Base-by-base conservation (phyloP, 2,113 vertebrate species). In the Lagopus leucura region DNA sequence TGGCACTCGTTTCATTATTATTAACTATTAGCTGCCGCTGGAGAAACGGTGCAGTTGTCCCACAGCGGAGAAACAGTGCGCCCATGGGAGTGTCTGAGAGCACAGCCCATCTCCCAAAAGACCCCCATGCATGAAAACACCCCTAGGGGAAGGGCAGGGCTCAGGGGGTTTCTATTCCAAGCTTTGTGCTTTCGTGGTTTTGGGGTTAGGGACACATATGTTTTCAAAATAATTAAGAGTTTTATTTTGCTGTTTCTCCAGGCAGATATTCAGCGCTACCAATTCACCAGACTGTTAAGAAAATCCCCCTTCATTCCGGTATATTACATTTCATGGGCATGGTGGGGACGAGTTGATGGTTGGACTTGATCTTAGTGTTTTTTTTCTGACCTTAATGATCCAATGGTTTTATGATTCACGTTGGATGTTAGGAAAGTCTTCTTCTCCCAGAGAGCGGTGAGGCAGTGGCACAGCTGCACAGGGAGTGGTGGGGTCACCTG, bases 51-150 rank as follows among this genome's bases (percentile, higher is more conserved):
- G 42, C 4, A 19, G 13, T 12, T n/a, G 17, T 13, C 32, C 38
- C 4, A 20, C 40, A 8, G 30, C 18, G 0, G 72, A 8, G 61
- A n/a, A 32, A 67, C 58, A 13, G 45, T 32, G 3, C 4, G 0
- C 32, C 64, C 14, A 11, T 65, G 20, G 38, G 40, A 48, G 13
- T 0, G 4, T 1, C 50, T 13, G 50, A 45, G 43, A 71, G 89
- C 57, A 66, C 57, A 78, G 13, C 9, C 24, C 3, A 13, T 21
- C 42, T 61, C 54, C 40, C 5, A 11, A 40, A 30, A 30, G n/a
- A 15, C 30, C 52, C 52, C 52, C 30, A 14, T 32, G 11, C 13
- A 6, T 34, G 11, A 60, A 48, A 5, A 20, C 60, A 4, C 7
- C 25, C 27, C 6, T 8, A 3, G 20, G 47, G 58, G 24, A 30